Base-by-base conservation (phyloP, 2,113 vertebrate genomes). In the Rhadina sibilatrix region DNA sequence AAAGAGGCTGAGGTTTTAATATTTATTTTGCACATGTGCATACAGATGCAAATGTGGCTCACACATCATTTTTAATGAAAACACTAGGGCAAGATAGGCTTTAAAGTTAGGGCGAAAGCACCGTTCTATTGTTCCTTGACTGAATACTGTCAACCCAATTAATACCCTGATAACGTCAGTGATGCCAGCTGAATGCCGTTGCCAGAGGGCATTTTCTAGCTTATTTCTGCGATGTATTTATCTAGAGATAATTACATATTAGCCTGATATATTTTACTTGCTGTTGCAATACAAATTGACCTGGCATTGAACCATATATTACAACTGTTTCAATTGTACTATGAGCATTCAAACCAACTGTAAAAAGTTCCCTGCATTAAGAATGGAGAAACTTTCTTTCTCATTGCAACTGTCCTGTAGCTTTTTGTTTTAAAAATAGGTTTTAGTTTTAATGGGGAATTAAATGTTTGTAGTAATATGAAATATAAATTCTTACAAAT, bases 221-320 rank as follows among this genome's bases (percentile, higher is more conserved):
- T 94, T 92, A 63, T 92, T 93, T 86, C 53, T 95, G 61, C 31
- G 31, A 53, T 85, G 31, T 71, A 91, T 97, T 97, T 96, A 64
- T 72, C 31, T 91, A 56, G 54, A 90, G 77, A 97, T 93, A 95
- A 96, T 80, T 77, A 70, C 37, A 42, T 46, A 77, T 65, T 80
- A 83, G 15, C 83, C 68, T 38, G 68, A 37, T 90, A 63, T n/a
- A 31, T 81, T 90, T 94, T 96, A 89, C 47, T 91, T 93, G 72
- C 76, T 22, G 38, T 52, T 91, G 56, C 40, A 89, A 53, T 93
- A 75, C 63, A 89, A 94, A 90, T 54, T 93, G 92, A 79, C 61
- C 90, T 40, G 83, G 69, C 66, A 72, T 75, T 18, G 13, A 96
- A 85, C 76, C 60, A 59, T 57, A 8, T 65, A 81, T 81, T 90